Conservation (phyloP, 2,888 invertebrate genomes). For the Cosmopolites sordidus region DNA sequence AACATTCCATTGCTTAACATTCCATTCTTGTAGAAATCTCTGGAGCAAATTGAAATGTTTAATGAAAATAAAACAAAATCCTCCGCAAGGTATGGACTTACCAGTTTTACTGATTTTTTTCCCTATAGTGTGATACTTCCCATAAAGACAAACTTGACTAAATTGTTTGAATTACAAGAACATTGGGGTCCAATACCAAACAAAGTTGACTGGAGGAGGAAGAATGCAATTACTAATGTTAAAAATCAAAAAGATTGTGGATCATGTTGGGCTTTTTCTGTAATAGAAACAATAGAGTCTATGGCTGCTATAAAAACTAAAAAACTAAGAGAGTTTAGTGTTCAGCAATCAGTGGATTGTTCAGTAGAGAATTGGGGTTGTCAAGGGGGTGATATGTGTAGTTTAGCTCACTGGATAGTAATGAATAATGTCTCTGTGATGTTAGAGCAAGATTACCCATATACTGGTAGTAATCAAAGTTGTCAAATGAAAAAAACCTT, state of each 20-base stretch:
- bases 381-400: slow-evolving; percentile 75
- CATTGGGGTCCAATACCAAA: slow-evolving; percentile 29
- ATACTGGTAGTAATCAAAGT: slow-evolving; percentile 51
- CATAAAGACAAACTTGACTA: not conserved
- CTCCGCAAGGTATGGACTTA: slow-evolving; percentile 56
- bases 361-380: slow-evolving; percentile 72
- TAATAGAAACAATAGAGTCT: slow-evolving; percentile 69
- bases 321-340: slow-evolving; percentile 60
- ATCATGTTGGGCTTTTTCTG: slow-evolving; percentile 85
- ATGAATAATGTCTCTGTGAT: slow-evolving; percentile 55
- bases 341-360: slow-evolving; percentile 81
- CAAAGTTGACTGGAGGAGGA: slow-evolving; percentile 50
- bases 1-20: not conserved
- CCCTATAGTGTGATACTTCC: slow-evolving; percentile 53
- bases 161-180: not conserved
- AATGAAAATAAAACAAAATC: slow-evolving; percentile 46
- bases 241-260: slow-evolving; percentile 73
- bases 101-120: slow-evolving; percentile 58
- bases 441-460: slow-evolving; percentile 61
- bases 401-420: slow-evolving; percentile 69
- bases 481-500: slow-evolving; percentile 45
- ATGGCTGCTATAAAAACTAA: slow-evolving; percentile 67
- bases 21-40: slow-evolving; percentile 46
- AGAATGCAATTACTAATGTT: slow-evolving; percentile 63
- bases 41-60: slow-evolving; percentile 49